These are phyloP conservation scores for Microtus montanus DNA, from an alignment of 2,113 vertebrate species.

Conservation along the genomic window DNA sequence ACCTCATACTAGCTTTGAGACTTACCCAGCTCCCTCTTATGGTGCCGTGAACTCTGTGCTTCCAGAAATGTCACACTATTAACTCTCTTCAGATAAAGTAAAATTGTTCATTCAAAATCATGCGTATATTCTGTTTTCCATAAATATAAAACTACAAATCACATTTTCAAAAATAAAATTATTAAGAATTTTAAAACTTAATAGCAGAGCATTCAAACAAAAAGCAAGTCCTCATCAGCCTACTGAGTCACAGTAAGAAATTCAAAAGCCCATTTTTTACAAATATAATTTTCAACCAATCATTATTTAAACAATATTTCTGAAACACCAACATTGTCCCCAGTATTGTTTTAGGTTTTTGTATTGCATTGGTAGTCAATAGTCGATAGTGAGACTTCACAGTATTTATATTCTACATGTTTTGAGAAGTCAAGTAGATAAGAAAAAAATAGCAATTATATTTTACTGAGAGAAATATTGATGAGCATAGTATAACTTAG, in stretches of 20 bases:
- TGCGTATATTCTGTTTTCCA: not conserved
- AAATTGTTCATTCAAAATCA: not conserved
- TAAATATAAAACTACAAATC: not conserved
- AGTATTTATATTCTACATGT: not conserved
- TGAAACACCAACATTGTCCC: not conserved
- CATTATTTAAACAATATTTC: not conserved
- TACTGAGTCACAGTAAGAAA: not conserved
- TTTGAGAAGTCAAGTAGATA: not conserved
- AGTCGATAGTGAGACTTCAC: not conserved
- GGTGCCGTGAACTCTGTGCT: not conserved
- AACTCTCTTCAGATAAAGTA: not conserved
- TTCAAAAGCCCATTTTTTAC: not conserved
- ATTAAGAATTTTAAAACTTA: not conserved
- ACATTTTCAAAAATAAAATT: not conserved
- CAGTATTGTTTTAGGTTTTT: not conserved
- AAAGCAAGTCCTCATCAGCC: accelerated
- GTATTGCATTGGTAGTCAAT: not conserved
- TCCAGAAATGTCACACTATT: not conserved
- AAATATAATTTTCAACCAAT: not conserved
- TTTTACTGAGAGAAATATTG: conserved; percentile 1
- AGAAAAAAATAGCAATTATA: not conserved
- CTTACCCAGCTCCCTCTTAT: not conserved
- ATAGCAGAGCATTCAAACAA: not conserved
- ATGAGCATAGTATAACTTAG: not conserved
- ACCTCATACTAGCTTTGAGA: not conserved